phyloP scores from a whole-genome alignment of 2,888 invertebrate species.

The Microctonus brassicae region DNA sequence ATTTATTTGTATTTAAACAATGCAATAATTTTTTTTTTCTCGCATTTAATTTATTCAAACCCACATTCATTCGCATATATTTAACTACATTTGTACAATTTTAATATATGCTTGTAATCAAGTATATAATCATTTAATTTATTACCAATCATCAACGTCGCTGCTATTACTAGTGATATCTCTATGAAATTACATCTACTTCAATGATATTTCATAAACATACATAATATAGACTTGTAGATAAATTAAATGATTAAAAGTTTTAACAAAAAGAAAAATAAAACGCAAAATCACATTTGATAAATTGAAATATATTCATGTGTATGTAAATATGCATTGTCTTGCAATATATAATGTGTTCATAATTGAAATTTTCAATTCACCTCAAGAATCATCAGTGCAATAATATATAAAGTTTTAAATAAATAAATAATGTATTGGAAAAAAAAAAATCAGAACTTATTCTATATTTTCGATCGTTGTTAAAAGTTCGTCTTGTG shows the following conservation, averaged over 20 bases:
- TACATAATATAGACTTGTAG: background rate
- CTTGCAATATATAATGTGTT: background rate
- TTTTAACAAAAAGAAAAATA: constrained; percentile 36
- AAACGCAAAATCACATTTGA: constrained; percentile 15
- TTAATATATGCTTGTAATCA: background rate
- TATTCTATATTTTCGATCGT: constrained; percentile 62
- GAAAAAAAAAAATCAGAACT: constrained; percentile 52
- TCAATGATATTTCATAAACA: background rate
- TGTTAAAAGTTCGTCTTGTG: constrained; percentile 85
- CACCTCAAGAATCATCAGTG: background rate
- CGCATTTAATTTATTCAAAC: background rate
- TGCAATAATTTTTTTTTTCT: background rate
- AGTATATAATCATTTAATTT: background rate
- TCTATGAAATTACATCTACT: background rate
- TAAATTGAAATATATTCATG: constrained; percentile 16
- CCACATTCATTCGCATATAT: background rate
- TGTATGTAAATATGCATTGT: background rate
- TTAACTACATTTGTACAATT: background rate
- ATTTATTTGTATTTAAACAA: background rate
- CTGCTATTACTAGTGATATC: background rate
- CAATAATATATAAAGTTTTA: constrained; percentile 46
- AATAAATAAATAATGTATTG: constrained; percentile 57
- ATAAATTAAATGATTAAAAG: constrained; percentile 25
- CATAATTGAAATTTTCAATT: background rate
- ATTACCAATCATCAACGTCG: background rate